These are phyloP conservation scores for Drosophila pandora DNA, from an alignment of 1,140 invertebrate genomes.

Conservation along the genomic window DNA sequence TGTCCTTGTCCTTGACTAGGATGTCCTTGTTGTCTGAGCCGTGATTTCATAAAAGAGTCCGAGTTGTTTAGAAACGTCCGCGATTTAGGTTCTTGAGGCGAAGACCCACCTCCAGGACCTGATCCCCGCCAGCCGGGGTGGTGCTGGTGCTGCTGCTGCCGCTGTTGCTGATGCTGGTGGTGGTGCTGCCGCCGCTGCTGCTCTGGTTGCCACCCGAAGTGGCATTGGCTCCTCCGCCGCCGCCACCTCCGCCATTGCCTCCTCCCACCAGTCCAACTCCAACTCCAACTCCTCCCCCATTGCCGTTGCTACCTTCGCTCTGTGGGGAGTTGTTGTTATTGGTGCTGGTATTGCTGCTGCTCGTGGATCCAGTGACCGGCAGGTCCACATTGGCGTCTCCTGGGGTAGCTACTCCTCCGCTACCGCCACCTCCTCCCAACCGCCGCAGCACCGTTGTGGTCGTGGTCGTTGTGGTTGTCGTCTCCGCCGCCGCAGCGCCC, in stretches of 20 bases:
- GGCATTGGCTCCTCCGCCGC: slow-evolving; percentile 2
- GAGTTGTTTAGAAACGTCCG: slow-evolving; percentile 58
- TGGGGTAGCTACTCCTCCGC: slow-evolving; percentile 1
- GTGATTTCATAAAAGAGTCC: not conserved
- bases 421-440: slow-evolving; percentile 38
- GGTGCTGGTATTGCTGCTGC: slow-evolving; percentile 36
- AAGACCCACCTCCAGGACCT: slow-evolving; percentile 79
- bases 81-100: slow-evolving; percentile 80
- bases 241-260: slow-evolving; percentile 1
- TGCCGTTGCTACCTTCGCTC: slow-evolving; percentile 72
- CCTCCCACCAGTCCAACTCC: not conserved
- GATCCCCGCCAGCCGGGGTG: slow-evolving; percentile 48
- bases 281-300: slow-evolving; percentile 15
- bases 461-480: slow-evolving; percentile 69
- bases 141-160: slow-evolving; percentile 29
- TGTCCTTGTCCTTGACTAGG: too few species aligned
- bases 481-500: slow-evolving; percentile 56
- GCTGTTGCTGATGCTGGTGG: slow-evolving; percentile 2
- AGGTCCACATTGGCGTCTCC: slow-evolving; percentile 29
- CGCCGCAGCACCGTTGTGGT: slow-evolving; percentile 67
- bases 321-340: slow-evolving; percentile 76
- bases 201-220: not conserved
- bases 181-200: not conserved
- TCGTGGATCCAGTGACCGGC: slow-evolving; percentile 7
- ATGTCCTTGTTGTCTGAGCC: too few species aligned